A percentile compares a stretch with the other conserved stretches of the same genome.
Conservation (phyloP, 2,797 vertebrate genomes). For the Okamejei kenojei region DNA sequence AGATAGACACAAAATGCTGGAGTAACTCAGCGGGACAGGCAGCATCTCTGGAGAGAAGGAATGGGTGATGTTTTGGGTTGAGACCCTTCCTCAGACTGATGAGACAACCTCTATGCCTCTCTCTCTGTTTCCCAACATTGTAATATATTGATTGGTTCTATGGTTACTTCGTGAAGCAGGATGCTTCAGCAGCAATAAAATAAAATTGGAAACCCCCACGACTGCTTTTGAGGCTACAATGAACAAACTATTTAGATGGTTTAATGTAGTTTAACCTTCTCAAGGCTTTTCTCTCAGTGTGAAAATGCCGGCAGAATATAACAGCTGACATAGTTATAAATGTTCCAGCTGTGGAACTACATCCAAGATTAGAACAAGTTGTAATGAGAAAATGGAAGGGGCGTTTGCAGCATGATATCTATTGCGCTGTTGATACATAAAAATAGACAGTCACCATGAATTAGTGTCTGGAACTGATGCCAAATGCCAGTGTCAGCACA, state of each 20-base stretch:
- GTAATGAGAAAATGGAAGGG: not conserved
- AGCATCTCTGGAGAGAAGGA: too few species aligned
- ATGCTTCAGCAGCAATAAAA: not conserved
- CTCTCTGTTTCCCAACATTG: not conserved
- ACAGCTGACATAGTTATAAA: not conserved
- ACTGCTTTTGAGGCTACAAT: not conserved
- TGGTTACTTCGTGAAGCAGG: not conserved
- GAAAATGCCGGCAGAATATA: not conserved
- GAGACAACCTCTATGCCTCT: too few species aligned
- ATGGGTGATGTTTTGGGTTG: too few species aligned
- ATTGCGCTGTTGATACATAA: slow-evolving; percentile 3
- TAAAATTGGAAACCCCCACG: not conserved
- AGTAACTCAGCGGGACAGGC: too few species aligned
- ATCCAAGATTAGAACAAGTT: not conserved
- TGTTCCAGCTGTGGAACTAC: too few species aligned
- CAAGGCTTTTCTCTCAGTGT: not conserved
- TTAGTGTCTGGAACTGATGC: not conserved
- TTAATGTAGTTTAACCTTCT: not conserved
- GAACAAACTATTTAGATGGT: not conserved
- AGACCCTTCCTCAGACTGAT: too few species aligned
- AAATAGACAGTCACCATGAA: not conserved
- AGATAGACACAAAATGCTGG: too few species aligned
- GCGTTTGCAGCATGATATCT: not conserved
- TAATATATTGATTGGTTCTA: not conserved
- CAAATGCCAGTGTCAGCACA: not conserved